phyloP scores from a whole-genome alignment of 37 sponge, comb jelly and placozoan species.

The Corticium candelabrum region DNA sequence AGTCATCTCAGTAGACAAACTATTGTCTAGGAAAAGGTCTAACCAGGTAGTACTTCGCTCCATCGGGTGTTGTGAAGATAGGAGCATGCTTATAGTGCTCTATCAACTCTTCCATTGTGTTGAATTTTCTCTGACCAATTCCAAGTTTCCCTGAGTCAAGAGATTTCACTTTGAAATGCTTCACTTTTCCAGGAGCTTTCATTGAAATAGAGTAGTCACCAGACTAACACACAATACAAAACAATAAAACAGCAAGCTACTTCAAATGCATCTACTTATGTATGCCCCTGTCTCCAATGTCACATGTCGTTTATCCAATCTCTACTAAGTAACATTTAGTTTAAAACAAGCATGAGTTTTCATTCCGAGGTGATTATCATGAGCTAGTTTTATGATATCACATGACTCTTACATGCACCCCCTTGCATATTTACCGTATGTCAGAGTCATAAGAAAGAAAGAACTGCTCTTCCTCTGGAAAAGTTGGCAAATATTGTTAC shows the following conservation, averaged over 20 bases:
- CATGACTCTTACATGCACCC: neutral
- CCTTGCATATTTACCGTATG: neutral
- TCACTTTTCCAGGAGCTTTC: conserved; percentile 84
- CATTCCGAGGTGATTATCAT: no score
- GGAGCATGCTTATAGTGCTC: conserved; percentile 79
- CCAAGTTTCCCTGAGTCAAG: conserved; percentile 60
- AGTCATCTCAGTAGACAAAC: no score
- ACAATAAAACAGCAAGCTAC: neutral
- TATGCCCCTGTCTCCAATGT: no score
- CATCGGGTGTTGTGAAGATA: conserved; percentile 77
- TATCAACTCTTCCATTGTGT: conserved; percentile 74
- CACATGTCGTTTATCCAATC: no score
- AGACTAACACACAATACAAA: conserved; percentile 20
- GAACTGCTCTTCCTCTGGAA: no score
- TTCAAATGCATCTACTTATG: neutral
- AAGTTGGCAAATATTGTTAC: no score
- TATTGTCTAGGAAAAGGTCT: conserved; percentile 45
- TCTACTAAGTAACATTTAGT: no score
- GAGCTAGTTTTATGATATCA: neutral
- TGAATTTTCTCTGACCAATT: conserved; percentile 82
- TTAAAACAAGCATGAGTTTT: no score
- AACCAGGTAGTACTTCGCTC: conserved; percentile 57
- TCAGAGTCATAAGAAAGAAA: neutral
- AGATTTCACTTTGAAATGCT: conserved; percentile 82
- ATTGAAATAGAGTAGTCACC: conserved; percentile 90